Conservation (phyloP, 2,113 vertebrate genomes). For the Alexandromys fortis region DNA sequence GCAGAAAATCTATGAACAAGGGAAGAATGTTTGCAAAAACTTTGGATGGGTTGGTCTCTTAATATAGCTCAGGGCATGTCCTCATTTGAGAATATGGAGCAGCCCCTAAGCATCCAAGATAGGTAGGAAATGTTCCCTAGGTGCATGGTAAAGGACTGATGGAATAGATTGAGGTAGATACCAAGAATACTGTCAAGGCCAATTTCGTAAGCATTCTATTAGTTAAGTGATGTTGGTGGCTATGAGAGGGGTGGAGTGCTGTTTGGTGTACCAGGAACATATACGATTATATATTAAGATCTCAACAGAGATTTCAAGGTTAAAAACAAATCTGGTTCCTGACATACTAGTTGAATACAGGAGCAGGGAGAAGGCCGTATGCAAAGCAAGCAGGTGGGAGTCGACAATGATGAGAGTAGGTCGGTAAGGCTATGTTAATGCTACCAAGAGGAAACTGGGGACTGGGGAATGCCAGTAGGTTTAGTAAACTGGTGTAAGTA, state of each 20-base stretch:
- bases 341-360: not conserved
- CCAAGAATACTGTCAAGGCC: not conserved
- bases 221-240: not conserved
- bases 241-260: not conserved
- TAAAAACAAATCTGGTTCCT: not conserved
- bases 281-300: not conserved
- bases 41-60: not conserved
- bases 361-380: not conserved
- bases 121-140: not conserved
- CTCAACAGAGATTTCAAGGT: not conserved
- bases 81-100: no score
- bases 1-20: not conserved
- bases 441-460: not conserved
- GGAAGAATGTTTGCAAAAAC: not conserved
- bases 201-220: not conserved
- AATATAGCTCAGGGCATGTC: not conserved
- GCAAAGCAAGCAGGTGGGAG: not conserved
- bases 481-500: not conserved
- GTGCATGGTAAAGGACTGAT: not conserved
- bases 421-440: not conserved
- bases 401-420: fast-evolving
- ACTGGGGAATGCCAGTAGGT: not conserved
- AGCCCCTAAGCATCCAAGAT: no score
- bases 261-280: not conserved
- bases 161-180: not conserved